Conservation (phyloP, 2,888 invertebrate species). For the Leptinotarsa peninsularis region DNA sequence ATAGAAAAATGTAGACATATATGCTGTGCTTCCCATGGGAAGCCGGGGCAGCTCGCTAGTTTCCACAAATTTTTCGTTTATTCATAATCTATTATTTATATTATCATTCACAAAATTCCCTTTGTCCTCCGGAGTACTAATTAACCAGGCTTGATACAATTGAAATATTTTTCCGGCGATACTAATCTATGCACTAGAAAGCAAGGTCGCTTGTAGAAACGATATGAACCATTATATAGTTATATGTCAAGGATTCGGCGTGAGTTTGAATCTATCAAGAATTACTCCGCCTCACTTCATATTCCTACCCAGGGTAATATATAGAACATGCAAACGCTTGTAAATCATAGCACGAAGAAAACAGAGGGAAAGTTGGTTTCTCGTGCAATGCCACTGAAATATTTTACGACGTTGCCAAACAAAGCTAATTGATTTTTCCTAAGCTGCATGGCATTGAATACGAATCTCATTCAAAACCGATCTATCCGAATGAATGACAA, state of each 20-base stretch:
- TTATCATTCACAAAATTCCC: neutral
- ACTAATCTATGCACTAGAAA: conserved; percentile 23
- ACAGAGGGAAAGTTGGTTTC: conserved; percentile 10
- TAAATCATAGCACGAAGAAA: conserved; percentile 14
- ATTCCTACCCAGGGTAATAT: conserved; percentile 9
- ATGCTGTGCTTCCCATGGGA: too few species aligned
- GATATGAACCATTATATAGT: conserved; percentile 25
- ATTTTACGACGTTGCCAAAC: neutral
- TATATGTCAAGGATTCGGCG: conserved; percentile 29
- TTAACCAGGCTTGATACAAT: neutral
- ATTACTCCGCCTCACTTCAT: conserved; percentile 6
- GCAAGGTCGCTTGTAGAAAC: conserved; percentile 27
- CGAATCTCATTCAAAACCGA: neutral
- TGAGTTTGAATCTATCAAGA: conserved; percentile 24
- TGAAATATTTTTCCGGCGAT: conserved; percentile 21
- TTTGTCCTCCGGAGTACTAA: neutral
- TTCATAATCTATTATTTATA: neutral
- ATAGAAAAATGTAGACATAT: too few species aligned
- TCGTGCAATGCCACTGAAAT: conserved; percentile 9
- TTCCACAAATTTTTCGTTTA: too few species aligned
- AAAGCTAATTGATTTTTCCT: neutral
- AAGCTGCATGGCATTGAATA: neutral
- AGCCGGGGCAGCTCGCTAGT: too few species aligned
- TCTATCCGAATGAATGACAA: neutral
- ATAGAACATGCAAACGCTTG: conserved; percentile 11